Conservation (phyloP, 2,113 vertebrate species). For the Pygoscelis antarcticus region DNA sequence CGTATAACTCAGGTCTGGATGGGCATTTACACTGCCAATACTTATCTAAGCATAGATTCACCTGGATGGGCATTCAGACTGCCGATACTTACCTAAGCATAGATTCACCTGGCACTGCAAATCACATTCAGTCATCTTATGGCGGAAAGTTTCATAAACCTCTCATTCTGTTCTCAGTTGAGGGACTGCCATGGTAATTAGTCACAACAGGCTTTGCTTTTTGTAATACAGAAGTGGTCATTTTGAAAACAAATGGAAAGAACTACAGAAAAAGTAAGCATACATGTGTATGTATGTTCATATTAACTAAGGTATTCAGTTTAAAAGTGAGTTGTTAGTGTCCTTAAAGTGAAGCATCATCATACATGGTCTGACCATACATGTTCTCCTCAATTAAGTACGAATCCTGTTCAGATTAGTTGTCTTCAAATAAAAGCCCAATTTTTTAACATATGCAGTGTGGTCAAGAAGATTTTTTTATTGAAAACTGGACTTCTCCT, state of each 20-base stretch:
- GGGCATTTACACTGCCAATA: neutral
- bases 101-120: neutral
- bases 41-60: neutral
- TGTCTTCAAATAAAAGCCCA: neutral
- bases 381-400: neutral
- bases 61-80: neutral
- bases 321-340: neutral
- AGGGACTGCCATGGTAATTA: neutral
- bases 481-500: neutral
- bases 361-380: neutral
- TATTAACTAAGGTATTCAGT: neutral
- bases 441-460: neutral
- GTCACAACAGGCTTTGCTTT: neutral
- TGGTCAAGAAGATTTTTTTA: neutral
- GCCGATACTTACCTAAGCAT: neutral
- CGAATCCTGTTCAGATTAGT: neutral
- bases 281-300: fast-evolving
- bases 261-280: neutral
- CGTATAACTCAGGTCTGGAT: fast-evolving
- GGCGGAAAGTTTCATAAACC: neutral
- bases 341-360: neutral
- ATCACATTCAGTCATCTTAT: neutral
- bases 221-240: neutral
- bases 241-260: neutral
- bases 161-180: neutral